Base-by-base conservation (phyloP, 1,140 invertebrate genomes). In the Solenopsis invicta region DNA sequence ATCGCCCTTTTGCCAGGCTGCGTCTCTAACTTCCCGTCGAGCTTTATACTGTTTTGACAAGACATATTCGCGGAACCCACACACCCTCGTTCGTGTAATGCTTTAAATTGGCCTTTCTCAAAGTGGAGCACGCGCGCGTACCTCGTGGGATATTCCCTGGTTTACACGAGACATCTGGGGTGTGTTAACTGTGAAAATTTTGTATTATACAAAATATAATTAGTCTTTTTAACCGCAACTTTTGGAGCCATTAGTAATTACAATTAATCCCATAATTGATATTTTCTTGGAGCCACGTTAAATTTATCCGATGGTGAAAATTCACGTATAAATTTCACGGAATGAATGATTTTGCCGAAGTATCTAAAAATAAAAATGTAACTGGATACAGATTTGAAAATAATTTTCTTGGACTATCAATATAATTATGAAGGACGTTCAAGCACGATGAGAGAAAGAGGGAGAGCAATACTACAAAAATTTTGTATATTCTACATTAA, bases 1-100 rank as follows among this genome's bases (percentile, higher is more conserved):
- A 82, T 82, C 54, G 54, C 54, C 48, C 67, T 74, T 82, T 82
- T 61, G 69, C 37, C 50, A 56, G 50, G 21, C 52, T 59, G 67
- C 54, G 41, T 67, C 37, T 34, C 41, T 9, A 61, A 82, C 80
- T 82, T 82, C 4, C 62, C 48, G 13, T 24, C 34, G 34, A 54
- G 64, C 21, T 52, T 74, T 74, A 59, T 48, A 45, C 16, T n/a
- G 48, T 74, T 82, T 82, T 74, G 52, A 59, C 41, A 61, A 69
- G 69, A 82, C 56, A 48, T 59, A 29, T 21, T 41, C 24, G 41
- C 37, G 67, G 3, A 71, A 37, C 29, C 13, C 8, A 21, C 18
- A 37, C 71, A 29, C 18, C 21, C 16, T 9, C 37, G 45, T 21
- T 9, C 37, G 45, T 21, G 16, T 48, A 52, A 66, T 54, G n/a